Evolutionary conservation across 2,113 vertebrate genomes (phyloP).

Genomic region (Chaetorhynchus papuensis): DNA sequence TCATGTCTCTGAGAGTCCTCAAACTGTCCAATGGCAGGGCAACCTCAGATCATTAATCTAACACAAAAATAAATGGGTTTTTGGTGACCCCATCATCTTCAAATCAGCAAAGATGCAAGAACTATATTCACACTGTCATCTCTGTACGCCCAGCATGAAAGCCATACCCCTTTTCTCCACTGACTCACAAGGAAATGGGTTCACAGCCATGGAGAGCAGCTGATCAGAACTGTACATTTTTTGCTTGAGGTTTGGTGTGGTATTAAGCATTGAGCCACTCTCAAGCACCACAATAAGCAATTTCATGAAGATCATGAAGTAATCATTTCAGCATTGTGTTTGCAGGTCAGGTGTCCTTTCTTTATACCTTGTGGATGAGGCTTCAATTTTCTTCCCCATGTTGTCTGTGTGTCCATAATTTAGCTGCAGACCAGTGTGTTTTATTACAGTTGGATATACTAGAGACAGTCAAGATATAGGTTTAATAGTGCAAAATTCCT

Average conservation of each 20-base stretch:
- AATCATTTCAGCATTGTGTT: neutral
- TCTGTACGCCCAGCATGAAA: neutral
- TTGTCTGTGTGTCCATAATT: neutral
- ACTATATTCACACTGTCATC: accelerated
- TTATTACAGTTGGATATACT: neutral
- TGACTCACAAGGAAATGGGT: neutral
- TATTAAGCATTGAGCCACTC: neutral
- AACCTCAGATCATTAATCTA: neutral
- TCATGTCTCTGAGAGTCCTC: neutral
- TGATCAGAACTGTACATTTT: neutral
- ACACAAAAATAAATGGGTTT: neutral
- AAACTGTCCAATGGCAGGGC: neutral
- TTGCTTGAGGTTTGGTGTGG: neutral
- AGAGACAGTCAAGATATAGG: neutral
- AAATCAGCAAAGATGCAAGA: neutral
- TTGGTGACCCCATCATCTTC: neutral
- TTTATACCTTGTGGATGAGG: neutral
- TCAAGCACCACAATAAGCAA: neutral
- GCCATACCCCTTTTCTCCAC: neutral
- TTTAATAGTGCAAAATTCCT: neutral
- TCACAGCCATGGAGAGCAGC: neutral
- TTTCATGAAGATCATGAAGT: neutral
- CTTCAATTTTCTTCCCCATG: neutral
- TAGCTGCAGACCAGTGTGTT: neutral
- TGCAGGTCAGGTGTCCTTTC: neutral